Base-by-base conservation (phyloP, 2,888 invertebrate genomes). In the Fissipunctia ypsillon region DNA sequence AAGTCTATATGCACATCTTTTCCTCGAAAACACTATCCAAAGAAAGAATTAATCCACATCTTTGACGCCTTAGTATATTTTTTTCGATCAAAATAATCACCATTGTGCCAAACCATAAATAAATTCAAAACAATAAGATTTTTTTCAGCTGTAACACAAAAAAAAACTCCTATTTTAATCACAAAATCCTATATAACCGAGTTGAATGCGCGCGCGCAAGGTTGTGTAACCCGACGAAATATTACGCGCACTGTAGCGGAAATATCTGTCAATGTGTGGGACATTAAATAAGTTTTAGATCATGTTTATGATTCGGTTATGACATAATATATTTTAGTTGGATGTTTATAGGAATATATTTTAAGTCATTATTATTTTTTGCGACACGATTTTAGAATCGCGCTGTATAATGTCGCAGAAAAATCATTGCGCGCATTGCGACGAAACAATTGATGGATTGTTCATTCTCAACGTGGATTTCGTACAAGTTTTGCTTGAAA, bases 241-340 rank as follows among this genome's bases (percentile, higher is more conserved):
- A 48, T 19, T 14, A 25, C 38, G 48, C 28, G 31, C 2, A 45
- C 28, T 22, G 10, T 14, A 22, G 16, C 16, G 73, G 76, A 75
- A 31, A 75, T 69, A 54, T 41, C 59, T 48, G 41, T 78, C 78
- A 69, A 52, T 38, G 60, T 78, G 45, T 54, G 45, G 10, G 45
- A 14, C 60, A 78, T 69, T 54, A 78, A 75, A 78, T 41, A 60
- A 48, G 52, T 54, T 69, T 54, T 45, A 52, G 25, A 52, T 50
- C 5, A 14, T 41, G 43, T 69, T 75, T 60, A 52, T 59, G 57
- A 77, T 59, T 52, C 14, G 0, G 3, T 31, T 63, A 25, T 75
- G 16, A 25, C 16, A 56, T 38, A 38, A 25, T 12, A 56, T 38
- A 38, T 73, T 43, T 70, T 45, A 38, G 22, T n/a, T n/a, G n/a